Evolutionary conservation across 1,140 invertebrate genomes (phyloP), one percentile per base, ranked within the genome.

Genomic region (Capitella teleta): DNA sequence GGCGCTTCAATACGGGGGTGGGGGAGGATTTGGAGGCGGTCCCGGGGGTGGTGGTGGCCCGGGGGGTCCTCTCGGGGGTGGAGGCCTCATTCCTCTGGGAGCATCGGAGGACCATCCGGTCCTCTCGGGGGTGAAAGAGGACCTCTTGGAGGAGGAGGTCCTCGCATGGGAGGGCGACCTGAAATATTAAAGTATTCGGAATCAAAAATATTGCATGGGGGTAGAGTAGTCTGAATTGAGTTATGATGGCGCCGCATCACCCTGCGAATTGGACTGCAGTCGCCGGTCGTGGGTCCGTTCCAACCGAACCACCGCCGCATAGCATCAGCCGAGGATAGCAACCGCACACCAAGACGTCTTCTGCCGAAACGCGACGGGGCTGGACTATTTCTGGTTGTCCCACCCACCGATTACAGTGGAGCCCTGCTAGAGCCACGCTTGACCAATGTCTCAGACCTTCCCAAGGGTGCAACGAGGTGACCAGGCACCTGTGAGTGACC

Each of bases 201-300:
- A n/a, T 19, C 10, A 14, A 40, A 40, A n/a, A 40, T 6, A 14
- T 2, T 32, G 28, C 47, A 25, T 58, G 61, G 28, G 28, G 34
- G 46, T 52, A 60, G 61, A 62, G 61, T 62, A 62, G 61, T 61
- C 61, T 61, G 61, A 62, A 62, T 62, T 58, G 59, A 57, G 61
- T 59, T 62, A 62, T 62, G 57, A 42, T 43, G n/a, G 23, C 48
- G 28, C 1, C 58, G 48, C 23, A 38, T 41, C 55, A 61, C 51
- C 57, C 60, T 54, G 57, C 57, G 54, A 56, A 62, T 59, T 47
- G 52, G 44, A 57, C 61, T 62, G 47, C 26, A 21, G 14, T 53
- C 18, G 61, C 61, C 41, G 43, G 57, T 50, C 57, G 61, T 58
- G 59, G 47, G 48, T 28, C 41, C 5, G 42, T 62, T 55, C 50